Evolutionary conservation across 2,113 vertebrate species (phyloP), one percentile per base, ranked within the genome.

Genomic region (Semnornis frantzii): DNA sequence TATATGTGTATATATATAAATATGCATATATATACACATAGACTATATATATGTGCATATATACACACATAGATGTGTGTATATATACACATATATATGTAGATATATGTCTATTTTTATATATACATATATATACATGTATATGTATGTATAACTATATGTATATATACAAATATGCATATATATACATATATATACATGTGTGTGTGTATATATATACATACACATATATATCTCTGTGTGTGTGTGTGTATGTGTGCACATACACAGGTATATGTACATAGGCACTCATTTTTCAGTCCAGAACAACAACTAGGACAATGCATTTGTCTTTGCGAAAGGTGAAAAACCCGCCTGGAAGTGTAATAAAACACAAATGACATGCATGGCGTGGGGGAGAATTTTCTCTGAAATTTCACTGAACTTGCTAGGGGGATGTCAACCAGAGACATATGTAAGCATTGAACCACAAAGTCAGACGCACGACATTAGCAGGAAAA

Each of bases 381-480:
- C 24, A 37, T 3, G 75, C 70, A 14, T 15, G 27, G 16, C n/a
- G 39, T 10, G 59, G 68, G 71, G 77, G 76, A 6, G 80, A 87
- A 75, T 28, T 25, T 25, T 80, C 69, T 55, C 71, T 39, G 87
- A 76, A 85, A 69, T 79, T 9, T 84, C 59, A 54, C 37, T 39
- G 78, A 75, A 77, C 48, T 82, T 85, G 82, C 64, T 34, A 42
- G 75, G 91, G 71, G 78, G 69, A 78, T 91, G 89, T 96, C 96
- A 92, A 72, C 44, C 87, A 92, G 92, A 78, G 87, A 57, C 87
- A 59, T 8, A 28, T 5, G 69, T 76, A 93, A 58, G 65, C 94
- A 94, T 66, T 86, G 85, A 97, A 94, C 89, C 95, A 83, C 94
- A 90, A 95, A 90, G 75, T 3, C 87, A 96, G 93, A 83, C 52